These are phyloP conservation scores for Sylvicola cinctus DNA, from an alignment of 2,888 invertebrate genomes.

Conservation along the genomic window DNA sequence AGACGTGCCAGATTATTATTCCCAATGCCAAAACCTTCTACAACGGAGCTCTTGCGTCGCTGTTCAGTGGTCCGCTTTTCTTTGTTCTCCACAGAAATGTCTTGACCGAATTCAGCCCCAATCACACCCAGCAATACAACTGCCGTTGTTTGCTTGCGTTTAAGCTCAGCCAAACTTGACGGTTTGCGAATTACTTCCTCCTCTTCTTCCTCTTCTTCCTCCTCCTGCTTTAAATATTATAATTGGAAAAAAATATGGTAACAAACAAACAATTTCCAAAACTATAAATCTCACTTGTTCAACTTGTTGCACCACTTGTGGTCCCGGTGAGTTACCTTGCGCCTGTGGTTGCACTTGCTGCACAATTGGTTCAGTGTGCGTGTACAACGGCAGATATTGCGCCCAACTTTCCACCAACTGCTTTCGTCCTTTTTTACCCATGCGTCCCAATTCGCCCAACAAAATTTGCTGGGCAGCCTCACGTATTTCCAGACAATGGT, in stretches of 20 bases:
- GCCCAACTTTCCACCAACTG: conserved; percentile 90
- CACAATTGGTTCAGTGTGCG: conserved; percentile 57
- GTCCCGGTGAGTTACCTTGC: conserved; percentile 8
- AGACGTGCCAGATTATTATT: conserved; percentile 80
- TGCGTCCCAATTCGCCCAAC: conserved; percentile 72
- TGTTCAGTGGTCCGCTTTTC: conserved; percentile 10
- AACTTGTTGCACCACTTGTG: conserved; percentile 1
- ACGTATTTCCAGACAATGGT: conserved; percentile 90
- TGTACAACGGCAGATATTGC: conserved; percentile 78
- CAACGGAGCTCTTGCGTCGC: conserved; percentile 59
- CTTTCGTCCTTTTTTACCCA: conserved; percentile 62
- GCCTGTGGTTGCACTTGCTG: conserved; percentile 30
- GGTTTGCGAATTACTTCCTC: conserved; percentile 69
- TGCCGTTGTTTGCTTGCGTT: conserved; percentile 90
- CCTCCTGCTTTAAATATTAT: conserved; percentile 32
- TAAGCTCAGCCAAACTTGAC: conserved; percentile 65
- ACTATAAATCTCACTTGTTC: neutral
- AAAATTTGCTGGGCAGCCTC: conserved; percentile 93
- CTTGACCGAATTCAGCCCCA: conserved; percentile 96
- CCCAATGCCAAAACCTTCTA: conserved; percentile 65
- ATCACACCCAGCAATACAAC: conserved; percentile 93
- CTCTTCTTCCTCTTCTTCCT: conserved; percentile 71
- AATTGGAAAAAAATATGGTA: neutral
- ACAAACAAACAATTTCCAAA: neutral
- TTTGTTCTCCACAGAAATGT: conserved; percentile 44